Evolutionary conservation across 2,113 vertebrate species (phyloP).

Genomic region (Aramus guarauna): DNA sequence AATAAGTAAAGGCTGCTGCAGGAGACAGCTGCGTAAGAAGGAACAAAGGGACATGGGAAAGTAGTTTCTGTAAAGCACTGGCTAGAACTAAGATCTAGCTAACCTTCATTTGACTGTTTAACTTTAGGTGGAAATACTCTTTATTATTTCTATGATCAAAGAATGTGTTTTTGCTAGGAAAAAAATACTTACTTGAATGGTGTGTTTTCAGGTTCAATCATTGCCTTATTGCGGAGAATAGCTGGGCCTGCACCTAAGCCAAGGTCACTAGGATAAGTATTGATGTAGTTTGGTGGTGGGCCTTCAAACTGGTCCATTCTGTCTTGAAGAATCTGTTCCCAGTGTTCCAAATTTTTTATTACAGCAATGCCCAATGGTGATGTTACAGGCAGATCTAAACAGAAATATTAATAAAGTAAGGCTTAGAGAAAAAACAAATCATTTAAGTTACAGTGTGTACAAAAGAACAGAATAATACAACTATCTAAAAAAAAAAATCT

Average conservation of each 20-base stretch:
- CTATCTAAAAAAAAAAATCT: background rate
- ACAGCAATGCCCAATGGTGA: slow-evolving; percentile 91
- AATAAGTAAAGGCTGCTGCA: background rate
- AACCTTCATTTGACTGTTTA: background rate
- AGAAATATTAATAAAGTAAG: background rate
- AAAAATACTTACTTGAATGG: slow-evolving; percentile 88
- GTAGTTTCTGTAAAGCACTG: background rate
- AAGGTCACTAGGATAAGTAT: slow-evolving; percentile 86
- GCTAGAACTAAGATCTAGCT: background rate
- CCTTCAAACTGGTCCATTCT: slow-evolving; percentile 94
- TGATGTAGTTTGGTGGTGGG: slow-evolving; percentile 94
- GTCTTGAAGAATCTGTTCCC: slow-evolving; percentile 93
- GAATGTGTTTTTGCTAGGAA: background rate
- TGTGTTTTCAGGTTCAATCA: slow-evolving; percentile 97
- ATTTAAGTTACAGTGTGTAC: background rate
- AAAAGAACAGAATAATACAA: background rate
- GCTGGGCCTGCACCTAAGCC: slow-evolving; percentile 86
- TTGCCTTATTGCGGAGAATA: slow-evolving; percentile 91
- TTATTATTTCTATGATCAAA: background rate
- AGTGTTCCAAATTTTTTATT: slow-evolving; percentile 93
- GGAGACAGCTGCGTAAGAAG: background rate
- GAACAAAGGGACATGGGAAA: background rate
- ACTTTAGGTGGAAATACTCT: background rate
- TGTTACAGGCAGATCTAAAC: slow-evolving; percentile 89
- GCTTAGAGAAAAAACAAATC: background rate